Base-by-base conservation (phyloP, 2,113 vertebrate species). In the Chaetodon trifascialis region DNA sequence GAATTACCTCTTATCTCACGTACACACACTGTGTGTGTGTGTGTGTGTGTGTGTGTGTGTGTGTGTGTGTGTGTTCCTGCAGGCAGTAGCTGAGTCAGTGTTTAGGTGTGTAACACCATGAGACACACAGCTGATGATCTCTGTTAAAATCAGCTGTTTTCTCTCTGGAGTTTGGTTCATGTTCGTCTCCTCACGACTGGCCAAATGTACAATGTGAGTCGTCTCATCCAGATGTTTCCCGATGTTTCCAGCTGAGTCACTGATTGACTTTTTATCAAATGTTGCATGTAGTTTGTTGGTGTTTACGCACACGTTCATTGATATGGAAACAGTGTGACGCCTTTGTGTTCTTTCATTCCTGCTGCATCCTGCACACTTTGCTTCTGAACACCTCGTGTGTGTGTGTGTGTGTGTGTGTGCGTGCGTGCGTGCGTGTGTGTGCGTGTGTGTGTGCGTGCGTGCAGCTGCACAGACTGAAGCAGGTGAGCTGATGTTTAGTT, bases 401-500 rank as follows among this genome's bases (percentile, higher is more conserved):
- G 52, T 34, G 44, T 65, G 11, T 59, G 54, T 69, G 66, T 51
- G 52, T 34, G 65, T 49, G 67, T 40, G 34, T 70, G 68, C 42
- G 68, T 40, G 49, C 23, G 34, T 40, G 44, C 40, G 19, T 54
- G 63, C 55, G 71, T 51, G 44, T 34, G 63, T 51, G 69, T 40
- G 54, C 40, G 25, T 54, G 63, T 56, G 71, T 51, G 44, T 34
- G 63, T 51, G 69, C 55, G 54, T 44, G 82, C 46, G 60, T 52
- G 62, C 44, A 54, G 67, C 68, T 81, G 66, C 49, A 30, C 58
- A 78, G 74, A 36, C 51, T 10, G 81, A 23, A 38, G 83, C 82
- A 85, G 84, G 44, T 78, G 75, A 88, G 75, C 83, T 76, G 83
- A 89, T 89, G 88, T 92, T 88, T 67, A 16, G 42, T 59, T 78